phyloP scores from a whole-genome alignment of 2,797 vertebrate genomes.

The Pampus argenteus region DNA sequence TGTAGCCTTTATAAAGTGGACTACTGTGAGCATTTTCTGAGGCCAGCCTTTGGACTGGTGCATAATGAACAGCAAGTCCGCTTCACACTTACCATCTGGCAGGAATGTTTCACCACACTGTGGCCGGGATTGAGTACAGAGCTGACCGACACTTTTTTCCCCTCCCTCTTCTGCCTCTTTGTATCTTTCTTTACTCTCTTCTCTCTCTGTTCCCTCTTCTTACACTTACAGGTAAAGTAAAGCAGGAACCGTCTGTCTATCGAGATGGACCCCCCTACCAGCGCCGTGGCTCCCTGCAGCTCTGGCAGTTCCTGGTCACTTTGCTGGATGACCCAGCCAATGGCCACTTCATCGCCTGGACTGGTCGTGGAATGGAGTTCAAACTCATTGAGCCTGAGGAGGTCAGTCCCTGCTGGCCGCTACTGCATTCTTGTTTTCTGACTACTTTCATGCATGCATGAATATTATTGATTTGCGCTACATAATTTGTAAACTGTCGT shows the following conservation, averaged over 20 bases:
- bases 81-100: conserved; percentile 58
- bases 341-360: conserved; percentile 97
- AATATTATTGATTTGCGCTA: not conserved
- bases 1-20: not conserved
- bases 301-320: conserved; percentile 98
- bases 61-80: conserved; percentile 52
- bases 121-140: conserved; percentile 33
- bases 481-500: not conserved
- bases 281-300: conserved; percentile 94
- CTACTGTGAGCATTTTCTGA: conserved; percentile 14
- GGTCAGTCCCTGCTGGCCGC: conserved; percentile 73
- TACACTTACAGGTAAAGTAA: conserved; percentile 80
- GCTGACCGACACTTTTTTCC: conserved; percentile 28
- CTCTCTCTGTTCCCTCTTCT: not conserved
- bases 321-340: conserved; percentile 95
- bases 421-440: not conserved
- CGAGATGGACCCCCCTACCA: conserved; percentile 95
- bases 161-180: not conserved
- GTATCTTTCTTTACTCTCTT: not conserved
- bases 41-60: conserved; percentile 27
- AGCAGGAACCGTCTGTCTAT: conserved; percentile 89
- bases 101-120: conserved; percentile 69
- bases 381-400: conserved; percentile 97
- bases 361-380: conserved; percentile 97
- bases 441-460: not conserved